These are phyloP conservation scores for Borostomias antarcticus DNA, from an alignment of 2,797 vertebrate genomes.

Conservation along the genomic window DNA sequence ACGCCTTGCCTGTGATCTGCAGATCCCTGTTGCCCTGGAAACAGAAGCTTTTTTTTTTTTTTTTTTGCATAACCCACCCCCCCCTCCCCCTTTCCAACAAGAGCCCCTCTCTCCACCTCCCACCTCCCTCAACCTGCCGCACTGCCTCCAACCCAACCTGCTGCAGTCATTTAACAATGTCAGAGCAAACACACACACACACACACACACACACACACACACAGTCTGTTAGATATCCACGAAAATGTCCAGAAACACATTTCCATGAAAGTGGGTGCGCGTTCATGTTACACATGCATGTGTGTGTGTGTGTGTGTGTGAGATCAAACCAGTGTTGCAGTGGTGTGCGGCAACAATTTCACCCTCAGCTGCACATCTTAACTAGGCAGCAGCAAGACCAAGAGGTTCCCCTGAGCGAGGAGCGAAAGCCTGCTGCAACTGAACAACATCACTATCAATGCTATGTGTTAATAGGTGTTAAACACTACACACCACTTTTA, in stretches of 20 bases:
- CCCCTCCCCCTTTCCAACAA: conserved; percentile 14
- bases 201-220: conserved; percentile 16
- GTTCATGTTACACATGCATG: conserved; percentile 2
- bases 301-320: neutral
- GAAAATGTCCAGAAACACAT: conserved; percentile 7
- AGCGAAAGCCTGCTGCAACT: neutral
- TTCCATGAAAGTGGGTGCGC: neutral
- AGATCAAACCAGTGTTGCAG: neutral
- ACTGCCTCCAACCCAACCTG: conserved; percentile 22
- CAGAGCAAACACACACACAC: conserved; percentile 16
- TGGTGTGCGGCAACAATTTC: conserved; percentile 17
- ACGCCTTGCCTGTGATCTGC: conserved; percentile 29
- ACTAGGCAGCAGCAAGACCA: neutral
- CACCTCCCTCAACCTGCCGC: conserved; percentile 26
- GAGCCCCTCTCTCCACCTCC: neutral
- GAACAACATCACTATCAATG: neutral
- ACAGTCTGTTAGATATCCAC: conserved; percentile 12
- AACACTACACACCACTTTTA: no score
- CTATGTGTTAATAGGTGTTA: neutral
- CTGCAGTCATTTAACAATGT: conserved; percentile 50
- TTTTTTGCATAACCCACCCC: conserved; percentile 19
- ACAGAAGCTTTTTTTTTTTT: conserved; percentile 42
- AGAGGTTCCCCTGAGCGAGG: neutral
- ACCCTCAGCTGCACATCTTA: conserved; percentile 16
- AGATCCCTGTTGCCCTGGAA: conserved; percentile 48